Evolutionary conservation across 2,797 vertebrate species (phyloP).

Genomic region (Cirrhinus molitorella): DNA sequence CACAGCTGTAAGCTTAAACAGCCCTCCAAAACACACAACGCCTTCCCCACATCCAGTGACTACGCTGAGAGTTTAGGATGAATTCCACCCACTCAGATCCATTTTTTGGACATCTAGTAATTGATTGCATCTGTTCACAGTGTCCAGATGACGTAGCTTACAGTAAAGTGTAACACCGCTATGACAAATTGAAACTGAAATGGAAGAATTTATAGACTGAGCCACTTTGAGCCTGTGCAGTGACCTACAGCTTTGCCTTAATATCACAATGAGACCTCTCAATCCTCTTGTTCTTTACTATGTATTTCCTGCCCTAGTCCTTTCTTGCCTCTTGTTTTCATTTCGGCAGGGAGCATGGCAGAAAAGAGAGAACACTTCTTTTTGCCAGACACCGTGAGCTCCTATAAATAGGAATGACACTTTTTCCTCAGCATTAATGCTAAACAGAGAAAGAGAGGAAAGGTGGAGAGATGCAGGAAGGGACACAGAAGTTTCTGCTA

Average conservation of each 20-base stretch:
- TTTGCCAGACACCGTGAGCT: conserved; percentile 27
- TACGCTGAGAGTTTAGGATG: not conserved
- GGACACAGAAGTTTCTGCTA: not conserved
- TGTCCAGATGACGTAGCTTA: not conserved
- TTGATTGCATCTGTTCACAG: conserved; percentile 18
- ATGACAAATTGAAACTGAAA: not conserved
- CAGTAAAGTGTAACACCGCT: not conserved
- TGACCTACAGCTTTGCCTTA: conserved; percentile 36
- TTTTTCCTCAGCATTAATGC: conserved; percentile 21
- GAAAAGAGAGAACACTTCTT: conserved; percentile 26
- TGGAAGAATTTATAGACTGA: conserved; percentile 10
- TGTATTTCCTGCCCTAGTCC: not conserved
- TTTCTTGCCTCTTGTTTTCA: conserved; percentile 38
- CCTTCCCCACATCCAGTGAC: not conserved
- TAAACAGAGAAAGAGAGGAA: conserved; percentile 19
- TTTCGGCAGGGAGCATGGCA: conserved; percentile 38
- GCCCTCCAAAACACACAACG: not conserved
- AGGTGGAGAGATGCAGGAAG: not conserved
- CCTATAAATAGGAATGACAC: conserved; percentile 45
- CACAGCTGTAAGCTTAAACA: not conserved
- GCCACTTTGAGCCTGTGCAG: not conserved
- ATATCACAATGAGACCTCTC: conserved; percentile 24
- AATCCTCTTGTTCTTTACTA: conserved; percentile 4
- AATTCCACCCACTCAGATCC: not conserved
- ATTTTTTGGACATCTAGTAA: not conserved